Percentiles rank a stretch among this genome's conserved stretches.
These are phyloP conservation scores for Drosophila mojavensis DNA, from an alignment of 1,140 invertebrate genomes.

Conservation along the genomic window DNA sequence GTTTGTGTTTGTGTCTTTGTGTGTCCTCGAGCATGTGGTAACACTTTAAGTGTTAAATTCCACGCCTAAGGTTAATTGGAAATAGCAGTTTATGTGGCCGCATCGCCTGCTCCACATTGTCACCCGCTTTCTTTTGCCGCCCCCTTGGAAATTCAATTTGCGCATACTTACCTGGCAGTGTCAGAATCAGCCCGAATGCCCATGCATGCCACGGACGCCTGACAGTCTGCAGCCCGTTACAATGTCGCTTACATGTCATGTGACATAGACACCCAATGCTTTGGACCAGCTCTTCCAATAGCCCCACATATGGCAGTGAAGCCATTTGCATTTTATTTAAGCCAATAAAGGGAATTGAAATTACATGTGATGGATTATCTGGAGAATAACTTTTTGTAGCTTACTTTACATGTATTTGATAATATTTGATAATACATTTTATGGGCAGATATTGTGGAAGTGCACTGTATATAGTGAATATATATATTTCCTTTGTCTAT, in stretches of 20 bases:
- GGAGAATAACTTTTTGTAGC: too few relatives aligned
- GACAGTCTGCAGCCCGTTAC: slow-evolving; percentile 59
- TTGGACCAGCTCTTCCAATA: background rate
- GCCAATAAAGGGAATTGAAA: background rate
- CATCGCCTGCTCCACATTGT: slow-evolving; percentile 6
- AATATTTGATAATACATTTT: too few relatives aligned
- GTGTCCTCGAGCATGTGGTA: slow-evolving; percentile 1
- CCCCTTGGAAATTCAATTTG: slow-evolving; percentile 53
- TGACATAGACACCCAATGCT: background rate
- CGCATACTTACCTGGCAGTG: slow-evolving; percentile 41
- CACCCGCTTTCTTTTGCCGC: background rate
- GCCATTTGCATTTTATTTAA: slow-evolving; percentile 47
- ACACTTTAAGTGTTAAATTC: slow-evolving; percentile 29
- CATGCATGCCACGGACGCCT: slow-evolving; percentile 37
- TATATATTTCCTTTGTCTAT: too few relatives aligned
- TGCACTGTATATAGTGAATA: too few relatives aligned
- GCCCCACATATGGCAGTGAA: slow-evolving; percentile 20
- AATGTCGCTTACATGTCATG: slow-evolving; percentile 28
- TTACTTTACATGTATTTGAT: too few relatives aligned
- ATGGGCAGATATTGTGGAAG: too few relatives aligned
- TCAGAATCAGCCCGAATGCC: slow-evolving; percentile 16
- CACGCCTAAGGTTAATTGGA: slow-evolving; percentile 39
- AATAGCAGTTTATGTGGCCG: slow-evolving; percentile 9
- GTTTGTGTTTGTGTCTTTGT: too few relatives aligned
- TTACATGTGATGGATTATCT: too few relatives aligned